A percentile compares a stretch with the other conserved stretches of the same genome.
Evolutionary conservation across 2,113 vertebrate species (phyloP).

Genomic region (Gallinago jamesoni): DNA sequence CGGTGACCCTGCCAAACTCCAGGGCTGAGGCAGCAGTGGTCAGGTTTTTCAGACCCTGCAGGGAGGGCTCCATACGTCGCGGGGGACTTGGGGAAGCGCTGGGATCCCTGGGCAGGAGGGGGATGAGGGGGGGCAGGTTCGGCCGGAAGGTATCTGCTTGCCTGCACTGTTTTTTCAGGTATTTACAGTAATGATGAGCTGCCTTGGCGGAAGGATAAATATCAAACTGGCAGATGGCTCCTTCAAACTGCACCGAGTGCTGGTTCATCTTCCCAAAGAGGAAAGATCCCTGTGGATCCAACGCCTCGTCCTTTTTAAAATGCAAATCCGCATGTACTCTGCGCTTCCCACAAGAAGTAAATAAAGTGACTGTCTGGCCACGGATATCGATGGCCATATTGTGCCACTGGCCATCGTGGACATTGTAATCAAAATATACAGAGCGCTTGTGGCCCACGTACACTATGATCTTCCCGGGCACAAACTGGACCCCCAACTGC

Average conservation of each 20-base stretch:
- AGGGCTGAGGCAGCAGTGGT: constrained; percentile 53
- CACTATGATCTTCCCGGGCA: constrained; percentile 83
- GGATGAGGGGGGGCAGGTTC: constrained; percentile 78
- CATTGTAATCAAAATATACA: constrained; percentile 89
- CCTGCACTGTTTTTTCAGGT: constrained; percentile 94
- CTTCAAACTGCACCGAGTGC: constrained; percentile 90
- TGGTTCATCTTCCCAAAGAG: constrained; percentile 91
- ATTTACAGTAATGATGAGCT: constrained; percentile 95
- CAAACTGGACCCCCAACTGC: constrained; percentile 92
- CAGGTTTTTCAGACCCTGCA: constrained; percentile 70
- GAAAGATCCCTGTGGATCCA: constrained; percentile 90
- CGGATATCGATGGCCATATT: constrained; percentile 86
- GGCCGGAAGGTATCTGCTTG: constrained; percentile 86
- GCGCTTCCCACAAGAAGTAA: constrained; percentile 88
- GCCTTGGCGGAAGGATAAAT: constrained; percentile 93
- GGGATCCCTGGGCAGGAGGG: constrained; percentile 74
- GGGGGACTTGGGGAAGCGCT: constrained; percentile 47
- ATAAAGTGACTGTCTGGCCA: constrained; percentile 82
- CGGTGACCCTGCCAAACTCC: constrained; percentile 8
- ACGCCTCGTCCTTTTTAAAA: constrained; percentile 78
- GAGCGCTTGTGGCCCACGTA: constrained; percentile 86
- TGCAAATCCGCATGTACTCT: constrained; percentile 81
- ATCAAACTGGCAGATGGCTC: constrained; percentile 95
- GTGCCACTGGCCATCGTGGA: constrained; percentile 94
- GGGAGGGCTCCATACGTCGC: not conserved